Evolutionary conservation across 2,113 vertebrate species (phyloP).

Genomic region (Gallinago media): DNA sequence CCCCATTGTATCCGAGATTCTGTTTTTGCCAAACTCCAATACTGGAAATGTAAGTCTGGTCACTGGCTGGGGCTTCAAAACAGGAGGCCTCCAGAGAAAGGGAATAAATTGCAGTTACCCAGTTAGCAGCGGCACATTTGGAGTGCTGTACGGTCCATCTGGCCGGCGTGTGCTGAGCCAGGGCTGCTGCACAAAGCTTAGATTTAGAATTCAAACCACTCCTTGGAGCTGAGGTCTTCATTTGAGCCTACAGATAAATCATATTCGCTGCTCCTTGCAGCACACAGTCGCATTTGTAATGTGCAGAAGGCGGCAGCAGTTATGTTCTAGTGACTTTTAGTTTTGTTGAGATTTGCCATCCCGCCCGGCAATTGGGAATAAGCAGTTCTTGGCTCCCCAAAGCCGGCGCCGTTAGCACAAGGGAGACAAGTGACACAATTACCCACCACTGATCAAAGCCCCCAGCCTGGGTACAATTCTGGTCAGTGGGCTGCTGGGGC

Average conservation of each 20-base stretch:
- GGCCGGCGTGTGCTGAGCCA: neutral
- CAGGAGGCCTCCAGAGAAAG: neutral
- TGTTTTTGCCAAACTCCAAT: neutral
- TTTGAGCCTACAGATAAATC: neutral
- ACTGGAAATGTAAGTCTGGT: neutral
- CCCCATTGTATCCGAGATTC: neutral
- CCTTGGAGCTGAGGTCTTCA: neutral
- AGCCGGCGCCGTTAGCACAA: neutral
- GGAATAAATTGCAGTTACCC: neutral
- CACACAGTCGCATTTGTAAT: neutral
- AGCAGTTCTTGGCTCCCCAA: neutral
- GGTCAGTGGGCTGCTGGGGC: neutral
- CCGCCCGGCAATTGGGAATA: neutral
- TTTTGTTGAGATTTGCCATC: neutral
- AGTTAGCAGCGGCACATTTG: neutral
- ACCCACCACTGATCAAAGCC: neutral
- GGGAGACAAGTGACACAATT: neutral
- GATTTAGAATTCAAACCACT: neutral
- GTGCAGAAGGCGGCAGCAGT: neutral
- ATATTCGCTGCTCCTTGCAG: neutral
- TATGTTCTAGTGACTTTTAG: neutral
- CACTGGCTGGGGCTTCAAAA: fast-evolving
- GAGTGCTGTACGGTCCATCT: neutral
- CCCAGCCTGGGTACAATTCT: neutral
- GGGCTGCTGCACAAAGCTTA: neutral